Evolutionary conservation across 2,888 invertebrate species (phyloP).

Genomic region (Galeruca laticollis): DNA sequence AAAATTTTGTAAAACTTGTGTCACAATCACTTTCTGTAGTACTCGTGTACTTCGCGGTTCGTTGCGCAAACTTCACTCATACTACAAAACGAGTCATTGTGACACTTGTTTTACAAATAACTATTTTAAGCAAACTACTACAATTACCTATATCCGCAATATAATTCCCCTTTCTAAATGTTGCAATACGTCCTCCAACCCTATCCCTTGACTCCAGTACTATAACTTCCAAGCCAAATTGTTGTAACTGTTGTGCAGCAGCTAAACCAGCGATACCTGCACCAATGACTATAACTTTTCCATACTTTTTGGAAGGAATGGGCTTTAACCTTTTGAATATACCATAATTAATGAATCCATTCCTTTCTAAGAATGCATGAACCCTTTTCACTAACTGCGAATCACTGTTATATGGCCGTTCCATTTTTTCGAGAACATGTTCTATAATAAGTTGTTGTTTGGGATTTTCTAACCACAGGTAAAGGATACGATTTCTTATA

Average conservation of each 20-base stretch:
- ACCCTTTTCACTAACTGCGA: constrained; percentile 84
- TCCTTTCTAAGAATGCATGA: constrained; percentile 92
- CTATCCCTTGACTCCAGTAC: constrained; percentile 90
- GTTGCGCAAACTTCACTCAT: no score
- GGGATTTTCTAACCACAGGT: constrained; percentile 96
- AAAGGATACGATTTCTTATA: constrained; percentile 89
- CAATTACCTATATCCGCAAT: constrained; percentile 30
- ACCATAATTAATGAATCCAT: constrained; percentile 98
- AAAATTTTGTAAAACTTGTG: no score
- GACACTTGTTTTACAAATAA: no score
- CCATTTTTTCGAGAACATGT: constrained; percentile 83
- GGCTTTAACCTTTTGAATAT: constrained; percentile 90
- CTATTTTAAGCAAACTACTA: background rate
- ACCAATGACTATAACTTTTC: constrained; percentile 75
- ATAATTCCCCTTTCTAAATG: constrained; percentile 87
- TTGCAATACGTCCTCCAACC: constrained; percentile 96
- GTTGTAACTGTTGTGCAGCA: constrained; percentile 93
- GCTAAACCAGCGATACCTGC: constrained; percentile 94
- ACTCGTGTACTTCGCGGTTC: no score
- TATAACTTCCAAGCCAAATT: constrained; percentile 96
- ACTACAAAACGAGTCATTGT: no score
- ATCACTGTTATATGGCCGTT: constrained; percentile 94
- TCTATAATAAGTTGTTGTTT: constrained; percentile 90
- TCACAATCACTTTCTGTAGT: no score
- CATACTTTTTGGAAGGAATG: constrained; percentile 74